Percentiles rank a stretch among this genome's conserved stretches.
Evolutionary conservation across 2,888 invertebrate species (phyloP).

Genomic region (Eupeodes luniger): DNA sequence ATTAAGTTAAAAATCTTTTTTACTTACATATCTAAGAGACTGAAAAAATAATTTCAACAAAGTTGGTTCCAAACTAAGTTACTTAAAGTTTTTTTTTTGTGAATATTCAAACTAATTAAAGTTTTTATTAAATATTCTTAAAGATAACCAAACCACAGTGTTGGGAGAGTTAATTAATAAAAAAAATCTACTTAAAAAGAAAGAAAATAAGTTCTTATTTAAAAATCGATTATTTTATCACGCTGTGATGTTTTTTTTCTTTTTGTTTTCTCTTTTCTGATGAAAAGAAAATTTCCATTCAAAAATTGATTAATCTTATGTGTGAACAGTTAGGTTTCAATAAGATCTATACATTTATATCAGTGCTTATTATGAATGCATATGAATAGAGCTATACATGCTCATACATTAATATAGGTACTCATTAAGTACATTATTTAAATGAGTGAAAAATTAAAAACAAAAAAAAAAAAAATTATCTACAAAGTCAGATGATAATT

Average conservation of each 20-base stretch:
- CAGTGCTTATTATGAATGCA: too few relatives aligned
- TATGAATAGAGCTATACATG: too few relatives aligned
- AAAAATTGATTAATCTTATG: slow-evolving; percentile 25
- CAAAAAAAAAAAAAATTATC: slow-evolving; percentile 45
- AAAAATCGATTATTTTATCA: slow-evolving; percentile 54
- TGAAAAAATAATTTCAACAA: too few relatives aligned
- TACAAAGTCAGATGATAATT: slow-evolving; percentile 36
- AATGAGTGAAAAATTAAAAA: slow-evolving; percentile 33
- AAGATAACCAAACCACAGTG: background rate
- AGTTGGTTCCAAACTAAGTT: too few relatives aligned
- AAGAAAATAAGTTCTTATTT: slow-evolving; percentile 13
- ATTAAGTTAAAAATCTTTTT: too few relatives aligned
- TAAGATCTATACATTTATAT: too few relatives aligned
- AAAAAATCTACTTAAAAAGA: background rate
- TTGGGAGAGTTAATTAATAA: background rate
- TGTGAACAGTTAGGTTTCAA: slow-evolving; percentile 34
- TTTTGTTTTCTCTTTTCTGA: background rate
- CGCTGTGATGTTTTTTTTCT: background rate
- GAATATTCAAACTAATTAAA: too few relatives aligned
- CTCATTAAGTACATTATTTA: slow-evolving; percentile 27
- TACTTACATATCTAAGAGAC: too few relatives aligned
- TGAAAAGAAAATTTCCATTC: slow-evolving; percentile 45
- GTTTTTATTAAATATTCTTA: too few relatives aligned
- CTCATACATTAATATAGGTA: background rate
- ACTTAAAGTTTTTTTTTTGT: too few relatives aligned